Evolutionary conservation across 1,140 invertebrate species (phyloP).

Genomic region (Delia radicum): DNA sequence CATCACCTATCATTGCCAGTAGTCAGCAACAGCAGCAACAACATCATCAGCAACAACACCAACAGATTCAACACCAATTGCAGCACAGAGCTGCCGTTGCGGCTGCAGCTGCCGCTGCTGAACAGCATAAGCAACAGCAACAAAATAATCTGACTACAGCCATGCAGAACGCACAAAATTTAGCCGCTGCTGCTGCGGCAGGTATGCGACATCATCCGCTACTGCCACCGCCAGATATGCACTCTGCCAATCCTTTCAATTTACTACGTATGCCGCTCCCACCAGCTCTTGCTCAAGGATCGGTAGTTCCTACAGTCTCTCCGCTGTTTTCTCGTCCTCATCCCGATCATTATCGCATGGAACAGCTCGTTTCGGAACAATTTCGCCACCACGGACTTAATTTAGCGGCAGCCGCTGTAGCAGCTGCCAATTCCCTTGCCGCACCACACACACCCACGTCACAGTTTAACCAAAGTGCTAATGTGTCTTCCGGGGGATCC

Average conservation of each 20-base stretch:
- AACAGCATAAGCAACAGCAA: conserved; percentile 57
- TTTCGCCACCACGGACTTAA: conserved; percentile 73
- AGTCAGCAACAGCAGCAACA: not conserved
- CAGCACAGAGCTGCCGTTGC: conserved; percentile 48
- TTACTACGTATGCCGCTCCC: conserved; percentile 67
- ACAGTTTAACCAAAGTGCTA: conserved; percentile 55
- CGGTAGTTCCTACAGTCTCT: conserved; percentile 63
- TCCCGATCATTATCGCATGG: conserved; percentile 74
- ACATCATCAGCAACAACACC: conserved; percentile 5
- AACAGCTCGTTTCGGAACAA: conserved; percentile 77
- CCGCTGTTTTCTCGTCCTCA: conserved; percentile 71
- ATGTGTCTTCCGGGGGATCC: not conserved
- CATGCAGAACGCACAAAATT: conserved; percentile 59
- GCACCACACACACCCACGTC: conserved; percentile 63
- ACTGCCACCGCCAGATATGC: conserved; percentile 66
- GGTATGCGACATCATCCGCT: conserved; percentile 64
- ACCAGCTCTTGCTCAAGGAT: conserved; percentile 61
- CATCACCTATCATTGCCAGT: not conserved
- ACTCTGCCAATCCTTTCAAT: conserved; percentile 68
- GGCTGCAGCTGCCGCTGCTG: conserved; percentile 35
- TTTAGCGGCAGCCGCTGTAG: conserved; percentile 66
- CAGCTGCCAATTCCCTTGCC: conserved; percentile 63
- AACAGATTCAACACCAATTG: conserved; percentile 15
- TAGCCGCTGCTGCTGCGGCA: conserved; percentile 63
- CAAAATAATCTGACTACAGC: conserved; percentile 60